Conservation (phyloP, 2,797 vertebrate species). For the Pangasius djambal region DNA sequence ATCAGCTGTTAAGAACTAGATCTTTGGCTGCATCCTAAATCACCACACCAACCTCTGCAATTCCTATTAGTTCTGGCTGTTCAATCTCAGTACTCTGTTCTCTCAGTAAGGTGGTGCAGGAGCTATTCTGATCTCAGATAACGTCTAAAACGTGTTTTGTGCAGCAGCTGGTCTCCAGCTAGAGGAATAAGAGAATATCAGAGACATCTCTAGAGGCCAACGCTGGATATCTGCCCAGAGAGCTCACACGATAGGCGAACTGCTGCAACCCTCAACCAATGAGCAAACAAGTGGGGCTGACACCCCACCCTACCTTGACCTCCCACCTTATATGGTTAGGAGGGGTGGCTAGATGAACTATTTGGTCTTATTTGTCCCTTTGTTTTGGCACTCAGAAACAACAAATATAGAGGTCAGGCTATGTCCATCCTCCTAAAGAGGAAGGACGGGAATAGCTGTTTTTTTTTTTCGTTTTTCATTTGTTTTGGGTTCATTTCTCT, state of each 20-base stretch:
- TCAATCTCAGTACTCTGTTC: not conserved
- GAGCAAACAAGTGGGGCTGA: slow-evolving; percentile 44
- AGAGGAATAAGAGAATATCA: slow-evolving; percentile 46
- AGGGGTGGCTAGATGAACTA: slow-evolving; percentile 24
- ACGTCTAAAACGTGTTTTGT: slow-evolving; percentile 29
- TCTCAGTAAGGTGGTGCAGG: not conserved
- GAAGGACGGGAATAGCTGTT: not conserved
- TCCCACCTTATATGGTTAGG: slow-evolving; percentile 22
- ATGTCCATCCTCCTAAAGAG: not conserved
- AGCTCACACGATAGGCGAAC: slow-evolving; percentile 54
- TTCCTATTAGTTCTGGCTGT: not conserved
- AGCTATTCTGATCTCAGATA: slow-evolving; percentile 22
- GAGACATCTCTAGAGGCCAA: slow-evolving; percentile 41
- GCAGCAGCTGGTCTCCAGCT: slow-evolving; percentile 52
- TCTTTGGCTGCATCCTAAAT: not conserved
- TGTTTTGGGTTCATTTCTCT: slow-evolving; percentile 22
- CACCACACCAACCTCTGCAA: not conserved
- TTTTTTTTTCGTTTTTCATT: not conserved
- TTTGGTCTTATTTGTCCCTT: slow-evolving; percentile 42
- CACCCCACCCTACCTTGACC: slow-evolving; percentile 55
- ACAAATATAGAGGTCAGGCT: slow-evolving; percentile 1
- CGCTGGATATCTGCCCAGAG: slow-evolving; percentile 47
- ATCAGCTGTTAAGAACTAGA: not conserved
- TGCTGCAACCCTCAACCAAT: slow-evolving; percentile 48
- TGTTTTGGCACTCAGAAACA: slow-evolving; percentile 27